Conservation (phyloP, 2,113 vertebrate genomes). For the Ploceus nigricollis region DNA sequence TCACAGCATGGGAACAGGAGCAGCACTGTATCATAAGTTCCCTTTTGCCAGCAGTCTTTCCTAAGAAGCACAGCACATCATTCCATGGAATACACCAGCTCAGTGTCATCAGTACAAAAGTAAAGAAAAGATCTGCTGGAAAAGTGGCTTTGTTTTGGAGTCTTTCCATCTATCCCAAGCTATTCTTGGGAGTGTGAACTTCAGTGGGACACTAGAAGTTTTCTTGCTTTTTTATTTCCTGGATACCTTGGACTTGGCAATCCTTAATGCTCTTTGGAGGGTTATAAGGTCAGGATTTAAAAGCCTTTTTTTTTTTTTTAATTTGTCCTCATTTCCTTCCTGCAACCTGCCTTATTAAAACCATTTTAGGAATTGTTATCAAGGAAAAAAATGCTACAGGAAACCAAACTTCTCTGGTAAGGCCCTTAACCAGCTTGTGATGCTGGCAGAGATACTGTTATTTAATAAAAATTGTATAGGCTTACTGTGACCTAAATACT, state of each 20-base stretch:
- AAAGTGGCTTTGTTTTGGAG: not conserved
- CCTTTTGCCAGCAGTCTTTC: not conserved
- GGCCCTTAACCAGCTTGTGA: not conserved
- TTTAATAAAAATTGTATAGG: not conserved
- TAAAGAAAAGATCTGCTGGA: not conserved
- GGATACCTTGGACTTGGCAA: not conserved
- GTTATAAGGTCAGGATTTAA: not conserved
- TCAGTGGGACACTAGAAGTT: not conserved
- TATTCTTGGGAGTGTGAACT: not conserved
- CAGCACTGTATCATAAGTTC: not conserved
- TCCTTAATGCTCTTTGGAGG: not conserved
- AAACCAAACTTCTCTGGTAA: not conserved
- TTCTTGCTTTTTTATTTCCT: not conserved
- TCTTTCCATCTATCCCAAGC: not conserved
- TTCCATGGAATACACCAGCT: not conserved
- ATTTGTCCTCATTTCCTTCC: not conserved
- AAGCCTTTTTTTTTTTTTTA: not conserved
- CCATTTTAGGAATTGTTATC: not conserved
- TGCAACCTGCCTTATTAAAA: not conserved
- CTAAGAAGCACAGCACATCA: not conserved
- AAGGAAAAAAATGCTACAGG: not conserved
- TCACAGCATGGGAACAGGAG: not conserved
- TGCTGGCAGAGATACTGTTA: not conserved
- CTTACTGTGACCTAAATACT: not conserved
- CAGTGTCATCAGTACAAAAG: not conserved